Evolutionary conservation across 2,797 vertebrate genomes (phyloP).

Genomic region (Siniperca obscura): DNA sequence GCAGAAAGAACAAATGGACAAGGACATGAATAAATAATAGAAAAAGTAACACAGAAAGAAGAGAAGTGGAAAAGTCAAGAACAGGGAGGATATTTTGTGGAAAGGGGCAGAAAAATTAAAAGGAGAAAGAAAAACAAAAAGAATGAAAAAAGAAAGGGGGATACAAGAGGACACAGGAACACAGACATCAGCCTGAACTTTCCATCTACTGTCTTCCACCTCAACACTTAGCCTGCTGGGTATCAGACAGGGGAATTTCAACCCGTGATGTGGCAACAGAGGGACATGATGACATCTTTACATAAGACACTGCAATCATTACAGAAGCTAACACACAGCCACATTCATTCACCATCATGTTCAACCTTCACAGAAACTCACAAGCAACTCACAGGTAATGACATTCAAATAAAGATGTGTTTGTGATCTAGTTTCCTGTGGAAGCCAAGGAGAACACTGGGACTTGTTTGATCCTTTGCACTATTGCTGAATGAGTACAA

Average conservation of each 20-base stretch:
- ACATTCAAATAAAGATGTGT: not conserved
- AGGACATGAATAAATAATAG: not conserved
- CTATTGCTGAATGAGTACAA: not conserved
- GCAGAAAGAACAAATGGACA: not conserved
- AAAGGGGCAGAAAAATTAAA: not conserved
- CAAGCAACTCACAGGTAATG: not conserved
- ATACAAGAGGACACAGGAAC: not conserved
- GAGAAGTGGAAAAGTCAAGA: not conserved
- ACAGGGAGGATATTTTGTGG: not conserved
- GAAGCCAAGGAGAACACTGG: not conserved
- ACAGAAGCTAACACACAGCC: conserved; percentile 24
- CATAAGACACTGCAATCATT: conserved; percentile 67
- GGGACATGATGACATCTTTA: conserved; percentile 79
- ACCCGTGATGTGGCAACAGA: conserved; percentile 34
- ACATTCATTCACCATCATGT: not conserved
- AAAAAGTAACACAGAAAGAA: not conserved
- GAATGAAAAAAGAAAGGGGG: not conserved
- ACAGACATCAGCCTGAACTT: conserved; percentile 34
- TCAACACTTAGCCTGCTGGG: conserved; percentile 46
- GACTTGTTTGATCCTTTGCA: conserved; percentile 18
- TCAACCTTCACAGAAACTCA: conserved; percentile 17
- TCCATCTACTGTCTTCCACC: conserved; percentile 35
- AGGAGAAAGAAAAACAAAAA: not conserved
- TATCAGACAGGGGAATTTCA: conserved; percentile 63
- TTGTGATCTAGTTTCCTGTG: conserved; percentile 22